phyloP scores from a whole-genome alignment of 1,140 invertebrate genomes.

The Coenobita brevimanus region DNA sequence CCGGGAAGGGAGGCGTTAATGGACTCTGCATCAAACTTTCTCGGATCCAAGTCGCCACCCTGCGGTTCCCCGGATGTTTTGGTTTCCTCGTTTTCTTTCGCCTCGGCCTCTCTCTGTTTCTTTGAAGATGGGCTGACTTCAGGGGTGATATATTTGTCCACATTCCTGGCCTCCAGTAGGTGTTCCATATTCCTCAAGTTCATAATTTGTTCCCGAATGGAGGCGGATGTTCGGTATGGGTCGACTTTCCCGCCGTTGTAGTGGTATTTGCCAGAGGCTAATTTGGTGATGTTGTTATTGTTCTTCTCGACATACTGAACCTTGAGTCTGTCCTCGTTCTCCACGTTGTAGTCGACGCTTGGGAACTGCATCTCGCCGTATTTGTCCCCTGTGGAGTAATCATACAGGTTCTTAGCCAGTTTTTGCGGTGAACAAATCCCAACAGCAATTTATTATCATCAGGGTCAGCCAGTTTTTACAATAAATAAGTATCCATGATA shows the following conservation, averaged over 20 bases:
- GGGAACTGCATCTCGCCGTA: neutral
- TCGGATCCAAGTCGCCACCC: neutral
- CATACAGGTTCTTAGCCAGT: too few species aligned
- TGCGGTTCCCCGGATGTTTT: neutral
- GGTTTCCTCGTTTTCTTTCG: neutral
- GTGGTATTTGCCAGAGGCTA: neutral
- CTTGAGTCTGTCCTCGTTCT: neutral
- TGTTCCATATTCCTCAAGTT: slow-evolving; percentile 43
- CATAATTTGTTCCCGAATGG: slow-evolving; percentile 30
- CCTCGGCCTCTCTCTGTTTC: neutral
- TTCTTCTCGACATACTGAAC: neutral
- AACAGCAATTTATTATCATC: too few species aligned
- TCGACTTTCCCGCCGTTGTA: neutral
- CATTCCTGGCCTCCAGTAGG: slow-evolving; percentile 4
- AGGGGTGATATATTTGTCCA: neutral
- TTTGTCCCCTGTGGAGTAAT: too few species aligned
- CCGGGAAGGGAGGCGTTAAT: slow-evolving; percentile 33
- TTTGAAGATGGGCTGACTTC: neutral
- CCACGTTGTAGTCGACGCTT: neutral
- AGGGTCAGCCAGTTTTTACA: too few species aligned
- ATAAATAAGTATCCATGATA: too few species aligned
- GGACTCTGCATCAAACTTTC: neutral
- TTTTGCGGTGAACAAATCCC: too few species aligned
- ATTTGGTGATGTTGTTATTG: slow-evolving; percentile 9
- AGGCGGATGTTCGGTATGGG: neutral